Evolutionary conservation across 2,797 vertebrate species (phyloP).

Genomic region (Dendrocincla fuliginosa): DNA sequence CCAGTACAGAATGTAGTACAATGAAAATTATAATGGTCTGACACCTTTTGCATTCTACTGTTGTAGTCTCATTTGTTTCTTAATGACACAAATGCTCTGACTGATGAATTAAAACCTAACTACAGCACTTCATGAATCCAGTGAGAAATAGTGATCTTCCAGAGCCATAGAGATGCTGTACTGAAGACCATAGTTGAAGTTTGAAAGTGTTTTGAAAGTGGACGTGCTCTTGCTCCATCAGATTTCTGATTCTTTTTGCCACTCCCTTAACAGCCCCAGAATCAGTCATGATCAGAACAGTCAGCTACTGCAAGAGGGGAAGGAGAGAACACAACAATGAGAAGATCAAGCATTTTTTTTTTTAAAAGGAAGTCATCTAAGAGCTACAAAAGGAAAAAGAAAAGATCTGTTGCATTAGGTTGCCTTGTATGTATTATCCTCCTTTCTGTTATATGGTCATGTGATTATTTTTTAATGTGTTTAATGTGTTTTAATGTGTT

Average conservation of each 20-base stretch:
- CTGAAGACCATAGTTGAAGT: neutral
- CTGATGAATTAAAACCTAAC: neutral
- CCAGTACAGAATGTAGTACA: neutral
- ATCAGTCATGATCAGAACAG: neutral
- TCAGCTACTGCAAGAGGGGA: neutral
- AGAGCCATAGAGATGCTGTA: neutral
- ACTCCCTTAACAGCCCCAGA: neutral
- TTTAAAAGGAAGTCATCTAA: neutral
- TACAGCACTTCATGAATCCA: neutral
- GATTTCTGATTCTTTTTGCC: neutral
- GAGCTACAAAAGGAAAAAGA: neutral
- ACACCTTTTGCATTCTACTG: neutral
- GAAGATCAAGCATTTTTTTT: neutral
- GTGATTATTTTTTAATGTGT: neutral
- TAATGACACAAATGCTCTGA: neutral
- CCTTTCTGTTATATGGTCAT: neutral
- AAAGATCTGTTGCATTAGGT: neutral
- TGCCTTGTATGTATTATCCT: neutral
- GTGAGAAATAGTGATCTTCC: neutral
- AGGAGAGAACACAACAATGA: neutral
- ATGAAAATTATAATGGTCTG: neutral
- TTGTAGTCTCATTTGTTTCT: neutral
- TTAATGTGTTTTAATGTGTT: too few relatives aligned
- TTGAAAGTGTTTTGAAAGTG: neutral
- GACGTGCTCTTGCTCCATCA: neutral